Conservation (phyloP, 2,113 vertebrate species). For the Ictalurus punctatus region DNA sequence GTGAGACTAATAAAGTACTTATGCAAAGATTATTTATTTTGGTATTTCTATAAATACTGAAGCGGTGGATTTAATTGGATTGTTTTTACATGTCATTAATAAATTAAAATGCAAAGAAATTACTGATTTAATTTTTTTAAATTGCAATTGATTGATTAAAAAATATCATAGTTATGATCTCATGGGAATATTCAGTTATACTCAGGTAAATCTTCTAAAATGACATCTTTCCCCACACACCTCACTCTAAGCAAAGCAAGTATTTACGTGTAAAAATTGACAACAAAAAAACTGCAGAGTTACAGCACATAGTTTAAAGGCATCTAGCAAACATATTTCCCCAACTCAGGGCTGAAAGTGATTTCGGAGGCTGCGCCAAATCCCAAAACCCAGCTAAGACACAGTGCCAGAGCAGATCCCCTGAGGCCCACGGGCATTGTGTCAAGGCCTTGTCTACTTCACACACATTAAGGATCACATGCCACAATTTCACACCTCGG, state of each 20-base stretch:
- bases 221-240: not conserved
- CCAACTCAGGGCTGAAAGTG: constrained; percentile 66
- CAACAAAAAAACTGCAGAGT: not conserved
- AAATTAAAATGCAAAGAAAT: not conserved
- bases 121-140: not conserved
- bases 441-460: constrained; percentile 77
- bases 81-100: not conserved
- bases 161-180: not conserved
- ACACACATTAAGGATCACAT: constrained; percentile 80
- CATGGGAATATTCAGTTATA: not conserved
- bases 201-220: not conserved
- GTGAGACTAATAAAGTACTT: no score
- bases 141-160: not conserved
- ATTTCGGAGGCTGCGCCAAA: constrained; percentile 62
- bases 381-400: constrained; percentile 72
- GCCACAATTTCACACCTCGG: constrained; percentile 78
- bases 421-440: constrained; percentile 69
- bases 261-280: not conserved
- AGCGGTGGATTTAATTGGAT: not conserved
- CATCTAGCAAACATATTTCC: constrained; percentile 62
- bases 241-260: not conserved
- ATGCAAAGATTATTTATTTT: not conserved
- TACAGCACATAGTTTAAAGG: constrained; percentile 51
- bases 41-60: not conserved
- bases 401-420: constrained; percentile 66